Conservation (phyloP, 2,113 vertebrate species). For the Varanus salvator region DNA sequence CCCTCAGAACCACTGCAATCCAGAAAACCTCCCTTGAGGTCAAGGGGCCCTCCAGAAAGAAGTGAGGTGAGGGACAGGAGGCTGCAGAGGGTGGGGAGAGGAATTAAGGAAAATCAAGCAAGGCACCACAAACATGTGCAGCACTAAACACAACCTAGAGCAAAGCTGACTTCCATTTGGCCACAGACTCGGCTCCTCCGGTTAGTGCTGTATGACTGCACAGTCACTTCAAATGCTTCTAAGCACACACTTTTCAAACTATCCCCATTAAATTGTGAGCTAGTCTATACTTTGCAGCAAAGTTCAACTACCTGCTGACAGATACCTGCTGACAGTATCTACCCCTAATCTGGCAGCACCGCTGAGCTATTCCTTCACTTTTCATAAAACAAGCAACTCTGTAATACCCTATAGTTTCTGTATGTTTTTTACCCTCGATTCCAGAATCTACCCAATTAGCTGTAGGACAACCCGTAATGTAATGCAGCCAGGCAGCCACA, state of each 20-base stretch:
- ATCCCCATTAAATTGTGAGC: not conserved
- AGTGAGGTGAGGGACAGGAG: too few species aligned
- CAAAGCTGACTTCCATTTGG: not conserved
- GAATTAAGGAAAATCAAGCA: not conserved
- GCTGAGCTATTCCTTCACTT: not conserved
- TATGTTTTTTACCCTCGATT: not conserved
- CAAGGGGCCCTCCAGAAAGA: not conserved
- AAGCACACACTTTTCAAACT: too few species aligned
- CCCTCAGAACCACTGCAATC: too few species aligned
- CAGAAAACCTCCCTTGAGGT: too few species aligned
- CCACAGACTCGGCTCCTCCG: not conserved
- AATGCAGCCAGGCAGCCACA: too few species aligned
- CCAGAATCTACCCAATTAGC: not conserved
- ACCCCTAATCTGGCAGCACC: not conserved
- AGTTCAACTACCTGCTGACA: not conserved
- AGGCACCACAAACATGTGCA: too few species aligned
- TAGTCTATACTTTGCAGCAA: not conserved
- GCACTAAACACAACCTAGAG: not conserved
- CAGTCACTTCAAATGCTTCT: too few species aligned
- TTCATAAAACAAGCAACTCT: not conserved
- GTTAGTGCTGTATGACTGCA: too few species aligned
- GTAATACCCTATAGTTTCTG: not conserved
- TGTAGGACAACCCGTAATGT: not conserved
- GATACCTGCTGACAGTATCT: not conserved
- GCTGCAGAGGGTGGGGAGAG: not conserved